Evolutionary conservation across 2,888 invertebrate genomes (phyloP).

Genomic region (Cetonia aurata): DNA sequence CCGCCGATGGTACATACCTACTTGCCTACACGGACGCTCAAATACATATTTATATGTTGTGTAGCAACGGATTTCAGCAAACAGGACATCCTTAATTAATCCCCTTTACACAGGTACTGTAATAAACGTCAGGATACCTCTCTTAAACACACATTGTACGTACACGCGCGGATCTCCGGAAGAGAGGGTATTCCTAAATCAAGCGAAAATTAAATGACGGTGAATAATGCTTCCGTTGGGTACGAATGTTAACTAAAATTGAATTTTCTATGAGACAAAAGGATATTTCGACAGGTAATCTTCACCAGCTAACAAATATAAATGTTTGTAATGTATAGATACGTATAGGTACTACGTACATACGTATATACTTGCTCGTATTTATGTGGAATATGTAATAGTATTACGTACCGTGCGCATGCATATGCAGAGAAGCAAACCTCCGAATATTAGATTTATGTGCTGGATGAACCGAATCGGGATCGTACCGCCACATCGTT

Average conservation of each 20-base stretch:
- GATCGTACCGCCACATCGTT: slow-evolving; percentile 5
- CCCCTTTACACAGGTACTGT: background rate
- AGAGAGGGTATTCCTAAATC: slow-evolving; percentile 20
- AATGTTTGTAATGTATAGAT: slow-evolving; percentile 22
- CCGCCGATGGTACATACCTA: no score
- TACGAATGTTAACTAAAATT: slow-evolving; percentile 38
- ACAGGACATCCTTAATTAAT: slow-evolving; percentile 23
- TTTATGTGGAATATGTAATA: background rate
- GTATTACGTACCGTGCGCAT: background rate
- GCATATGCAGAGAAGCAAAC: slow-evolving; percentile 18
- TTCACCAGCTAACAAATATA: slow-evolving; percentile 33
- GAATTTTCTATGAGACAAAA: slow-evolving; percentile 41
- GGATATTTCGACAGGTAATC: slow-evolving; percentile 24
- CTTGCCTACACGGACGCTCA: no score
- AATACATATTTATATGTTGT: background rate
- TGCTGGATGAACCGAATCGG: slow-evolving; percentile 4
- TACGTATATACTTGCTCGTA: background rate
- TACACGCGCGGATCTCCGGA: background rate
- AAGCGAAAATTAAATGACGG: slow-evolving; percentile 39
- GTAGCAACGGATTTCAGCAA: slow-evolving; percentile 15
- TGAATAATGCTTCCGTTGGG: slow-evolving; percentile 40
- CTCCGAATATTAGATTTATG: slow-evolving; percentile 25
- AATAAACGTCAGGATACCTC: slow-evolving; percentile 5
- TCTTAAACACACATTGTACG: background rate
- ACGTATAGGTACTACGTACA: slow-evolving; percentile 2